These are phyloP conservation scores for Pogonomyrmex barbatus DNA, from an alignment of 1,140 invertebrate genomes.

Conservation along the genomic window DNA sequence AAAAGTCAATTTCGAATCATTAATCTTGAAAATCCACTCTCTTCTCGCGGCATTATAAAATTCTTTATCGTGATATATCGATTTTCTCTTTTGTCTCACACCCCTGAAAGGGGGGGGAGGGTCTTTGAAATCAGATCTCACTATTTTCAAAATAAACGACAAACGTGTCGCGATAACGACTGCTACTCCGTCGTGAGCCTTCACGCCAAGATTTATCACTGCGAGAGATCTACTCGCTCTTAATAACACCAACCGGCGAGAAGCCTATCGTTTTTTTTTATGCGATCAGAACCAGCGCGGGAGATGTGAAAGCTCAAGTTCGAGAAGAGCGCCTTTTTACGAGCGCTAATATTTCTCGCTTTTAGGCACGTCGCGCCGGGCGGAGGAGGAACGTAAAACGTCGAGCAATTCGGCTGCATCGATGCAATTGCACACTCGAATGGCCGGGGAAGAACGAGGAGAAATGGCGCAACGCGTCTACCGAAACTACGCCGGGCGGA, in stretches of 20 bases:
- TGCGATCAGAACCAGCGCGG: neutral
- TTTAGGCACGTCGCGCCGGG: neutral
- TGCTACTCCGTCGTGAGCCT: neutral
- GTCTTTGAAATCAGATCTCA: neutral
- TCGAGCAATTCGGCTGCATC: constrained; percentile 46
- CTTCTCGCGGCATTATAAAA: neutral
- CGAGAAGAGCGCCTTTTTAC: constrained; percentile 33
- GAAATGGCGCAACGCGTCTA: neutral
- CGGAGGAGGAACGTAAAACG: constrained; percentile 33
- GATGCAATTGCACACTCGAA: constrained; percentile 31
- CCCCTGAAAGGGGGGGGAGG: neutral
- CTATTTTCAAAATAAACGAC: constrained; percentile 9
- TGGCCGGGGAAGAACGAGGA: neutral
- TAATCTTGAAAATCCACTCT: constrained; percentile 12
- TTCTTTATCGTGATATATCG: neutral
- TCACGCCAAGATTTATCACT: constrained; percentile 16
- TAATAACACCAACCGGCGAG: neutral
- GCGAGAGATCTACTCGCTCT: constrained; percentile 19
- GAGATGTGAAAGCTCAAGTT: constrained; percentile 17
- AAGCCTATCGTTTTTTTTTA: constrained; percentile 12
- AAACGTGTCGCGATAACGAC: neutral
- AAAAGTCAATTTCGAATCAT: constrained; percentile 9
- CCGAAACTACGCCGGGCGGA: neutral
- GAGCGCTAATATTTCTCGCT: constrained; percentile 45
- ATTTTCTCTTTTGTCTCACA: neutral